These are phyloP conservation scores for Hypena proboscidalis DNA, from an alignment of 2,888 invertebrate species.

Conservation along the genomic window DNA sequence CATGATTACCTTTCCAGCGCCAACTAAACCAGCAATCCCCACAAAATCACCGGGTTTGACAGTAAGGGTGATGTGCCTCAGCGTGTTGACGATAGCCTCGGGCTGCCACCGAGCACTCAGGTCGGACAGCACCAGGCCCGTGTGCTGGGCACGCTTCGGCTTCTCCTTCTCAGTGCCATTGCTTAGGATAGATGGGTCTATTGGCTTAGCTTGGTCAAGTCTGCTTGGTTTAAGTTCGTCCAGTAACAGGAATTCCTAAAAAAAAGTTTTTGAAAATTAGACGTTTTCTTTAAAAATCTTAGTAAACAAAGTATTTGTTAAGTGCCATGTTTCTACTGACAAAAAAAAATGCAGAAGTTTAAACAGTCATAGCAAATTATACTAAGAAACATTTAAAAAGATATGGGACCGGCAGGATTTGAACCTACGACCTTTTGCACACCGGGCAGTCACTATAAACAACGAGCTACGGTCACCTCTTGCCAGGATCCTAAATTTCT, in stretches of 20 bases:
- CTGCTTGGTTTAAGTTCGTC: slow-evolving; percentile 67
- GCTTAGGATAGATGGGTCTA: slow-evolving; percentile 45
- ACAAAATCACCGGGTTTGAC: slow-evolving; percentile 85
- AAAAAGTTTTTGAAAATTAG: no score
- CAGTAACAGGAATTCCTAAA: slow-evolving; percentile 73
- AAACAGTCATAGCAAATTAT: slow-evolving; percentile 1
- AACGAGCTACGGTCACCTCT: no score
- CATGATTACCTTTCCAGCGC: slow-evolving; percentile 88
- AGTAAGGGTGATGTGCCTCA: slow-evolving; percentile 80
- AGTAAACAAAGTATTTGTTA: no score
- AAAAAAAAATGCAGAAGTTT: no score
- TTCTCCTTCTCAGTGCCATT: slow-evolving; percentile 61
- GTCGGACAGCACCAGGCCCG: slow-evolving; percentile 64
- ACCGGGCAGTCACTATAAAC: no score
- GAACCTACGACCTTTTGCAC: no score
- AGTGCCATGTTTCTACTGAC: no score
- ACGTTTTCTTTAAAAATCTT: no score
- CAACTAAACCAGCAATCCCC: slow-evolving; percentile 90
- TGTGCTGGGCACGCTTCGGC: slow-evolving; percentile 51
- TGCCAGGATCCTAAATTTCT: no score
- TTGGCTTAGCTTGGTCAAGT: slow-evolving; percentile 46
- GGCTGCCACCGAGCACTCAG: slow-evolving; percentile 76
- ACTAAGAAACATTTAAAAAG: no score
- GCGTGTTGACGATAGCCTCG: slow-evolving; percentile 81
- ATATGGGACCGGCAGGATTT: no score